phyloP scores from a whole-genome alignment of 2,888 invertebrate species.

The Andrena chrysosceles region DNA sequence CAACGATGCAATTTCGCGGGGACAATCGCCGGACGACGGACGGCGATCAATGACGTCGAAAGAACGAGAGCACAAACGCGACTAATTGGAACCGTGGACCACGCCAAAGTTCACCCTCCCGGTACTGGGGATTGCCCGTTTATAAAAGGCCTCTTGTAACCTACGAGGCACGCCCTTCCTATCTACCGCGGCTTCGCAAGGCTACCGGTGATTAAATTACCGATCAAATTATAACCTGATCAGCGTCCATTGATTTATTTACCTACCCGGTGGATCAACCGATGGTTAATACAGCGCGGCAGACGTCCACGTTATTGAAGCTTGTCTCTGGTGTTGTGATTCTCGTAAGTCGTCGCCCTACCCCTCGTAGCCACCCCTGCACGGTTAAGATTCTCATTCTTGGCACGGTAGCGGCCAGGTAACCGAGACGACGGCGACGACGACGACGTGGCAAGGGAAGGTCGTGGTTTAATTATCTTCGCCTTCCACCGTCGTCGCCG shows the following conservation, averaged over 20 bases:
- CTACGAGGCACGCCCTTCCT: conserved; percentile 20
- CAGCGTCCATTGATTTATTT: conserved; percentile 49
- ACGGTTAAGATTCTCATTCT: conserved; percentile 68
- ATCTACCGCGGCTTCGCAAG: conserved; percentile 17
- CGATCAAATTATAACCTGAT: conserved; percentile 46
- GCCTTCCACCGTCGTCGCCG: conserved; percentile 52
- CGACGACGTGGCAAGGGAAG: conserved; percentile 54
- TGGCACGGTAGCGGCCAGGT: conserved; percentile 72
- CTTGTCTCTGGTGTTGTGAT: conserved; percentile 4
- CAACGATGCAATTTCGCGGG: conserved; percentile 41
- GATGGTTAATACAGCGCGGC: neutral
- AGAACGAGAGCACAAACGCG: conserved; percentile 38
- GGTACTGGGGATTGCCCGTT: conserved; percentile 29
- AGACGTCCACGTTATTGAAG: conserved; percentile 39
- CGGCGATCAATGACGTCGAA: conserved; percentile 47
- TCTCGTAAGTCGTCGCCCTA: neutral
- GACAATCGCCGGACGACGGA: conserved; percentile 43
- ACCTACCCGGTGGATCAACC: neutral
- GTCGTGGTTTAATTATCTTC: conserved; percentile 75
- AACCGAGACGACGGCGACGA: conserved; percentile 67
- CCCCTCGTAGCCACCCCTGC: conserved; percentile 5
- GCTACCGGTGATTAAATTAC: conserved; percentile 38
- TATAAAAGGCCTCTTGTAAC: conserved; percentile 52
- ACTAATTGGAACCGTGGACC: conserved; percentile 47
- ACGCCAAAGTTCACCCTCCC: conserved; percentile 33